Percentiles rank a stretch among this genome's conserved stretches.
These are phyloP conservation scores for Mnemiopsis leidyi DNA, from an alignment of 37 sponge, comb jelly and placozoan genomes.

Conservation along the genomic window DNA sequence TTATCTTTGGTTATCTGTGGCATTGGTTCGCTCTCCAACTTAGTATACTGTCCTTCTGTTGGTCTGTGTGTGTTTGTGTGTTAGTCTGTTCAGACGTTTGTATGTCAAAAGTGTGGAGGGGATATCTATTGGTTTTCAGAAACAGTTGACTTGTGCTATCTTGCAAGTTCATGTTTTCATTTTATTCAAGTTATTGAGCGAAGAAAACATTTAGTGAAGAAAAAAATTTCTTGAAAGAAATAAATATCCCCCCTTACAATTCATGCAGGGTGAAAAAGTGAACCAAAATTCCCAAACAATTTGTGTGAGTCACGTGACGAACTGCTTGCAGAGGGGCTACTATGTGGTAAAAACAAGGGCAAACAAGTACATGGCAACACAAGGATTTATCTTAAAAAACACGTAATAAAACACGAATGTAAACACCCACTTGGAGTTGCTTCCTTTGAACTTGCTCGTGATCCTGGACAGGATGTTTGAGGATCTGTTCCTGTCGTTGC, in stretches of 20 bases:
- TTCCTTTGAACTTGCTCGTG: constrained; percentile 62
- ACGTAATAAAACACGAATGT: background rate
- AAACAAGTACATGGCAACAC: background rate
- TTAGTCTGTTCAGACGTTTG: background rate
- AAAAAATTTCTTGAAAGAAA: too few relatives aligned
- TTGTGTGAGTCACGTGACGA: too few relatives aligned
- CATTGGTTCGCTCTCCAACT: constrained; percentile 19
- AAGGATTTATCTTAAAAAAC: background rate
- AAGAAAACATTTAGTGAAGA: too few relatives aligned
- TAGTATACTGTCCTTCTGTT: background rate
- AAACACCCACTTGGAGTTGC: constrained; percentile 59
- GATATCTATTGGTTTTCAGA: background rate
- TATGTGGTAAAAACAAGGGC: background rate
- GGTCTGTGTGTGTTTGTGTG: constrained; percentile 49
- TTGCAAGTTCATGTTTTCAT: too few relatives aligned
- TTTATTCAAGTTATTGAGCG: too few relatives aligned
- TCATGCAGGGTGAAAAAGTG: too few relatives aligned
- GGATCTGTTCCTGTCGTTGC: background rate
- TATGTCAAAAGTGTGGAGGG: background rate
- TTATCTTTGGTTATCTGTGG: constrained; percentile 26
- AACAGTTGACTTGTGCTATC: too few relatives aligned
- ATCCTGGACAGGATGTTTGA: constrained; percentile 44
- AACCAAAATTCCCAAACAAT: too few relatives aligned
- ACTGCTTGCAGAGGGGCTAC: background rate
- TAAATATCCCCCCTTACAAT: too few relatives aligned